Evolutionary conservation across 2,888 invertebrate genomes (phyloP), one percentile per base, ranked within the genome.

Genomic region (Physocephala rufipes): DNA sequence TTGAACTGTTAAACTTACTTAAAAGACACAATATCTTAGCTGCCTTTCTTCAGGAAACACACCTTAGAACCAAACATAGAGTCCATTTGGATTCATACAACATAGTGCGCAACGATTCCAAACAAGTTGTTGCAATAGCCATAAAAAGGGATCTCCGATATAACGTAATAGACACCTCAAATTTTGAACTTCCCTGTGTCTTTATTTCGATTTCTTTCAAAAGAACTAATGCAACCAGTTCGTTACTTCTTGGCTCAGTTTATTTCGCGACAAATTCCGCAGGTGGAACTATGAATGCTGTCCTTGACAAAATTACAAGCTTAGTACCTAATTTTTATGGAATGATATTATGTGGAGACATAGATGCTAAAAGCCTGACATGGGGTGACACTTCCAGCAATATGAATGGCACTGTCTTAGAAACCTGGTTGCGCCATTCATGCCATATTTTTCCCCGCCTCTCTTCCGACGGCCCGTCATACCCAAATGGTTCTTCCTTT

Each of bases 221-320:
- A 21, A 7, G 9, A 2, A 53, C 12, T 53, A 4, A 30, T 12
- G 15, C 16, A 4, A 19, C 28, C 13, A 62, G 21, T 43, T 43
- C 62, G 7, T n/a, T 62, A 12, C n/a, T 62, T 2, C 19, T 62
- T 3, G 62, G 62, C 9, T 62, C 62, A 45, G 21, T 62, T 24
- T 62, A 62, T 15, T 5, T 62, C 24, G 43, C 62, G 2, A 19
- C 43, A 16, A 62, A 62, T 19, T 19, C 43, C 9, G 2, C 62
- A n/a, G 9, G 16, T 5, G 12, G 2, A n/a, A 1, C 45, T 1
- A 43, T 62, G 2, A n/a, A 1, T 15, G n/a, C 43, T 2, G 62
- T 19, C 2, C 36, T 62, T 19, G 45, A 62, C 45, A 62, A 62
- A n/a, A 36, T 62, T 36, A 4, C n/a, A 2, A 19, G 0, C 36